Base-by-base conservation (phyloP, 2,113 vertebrate species). In the Elaphurus davidianus region DNA sequence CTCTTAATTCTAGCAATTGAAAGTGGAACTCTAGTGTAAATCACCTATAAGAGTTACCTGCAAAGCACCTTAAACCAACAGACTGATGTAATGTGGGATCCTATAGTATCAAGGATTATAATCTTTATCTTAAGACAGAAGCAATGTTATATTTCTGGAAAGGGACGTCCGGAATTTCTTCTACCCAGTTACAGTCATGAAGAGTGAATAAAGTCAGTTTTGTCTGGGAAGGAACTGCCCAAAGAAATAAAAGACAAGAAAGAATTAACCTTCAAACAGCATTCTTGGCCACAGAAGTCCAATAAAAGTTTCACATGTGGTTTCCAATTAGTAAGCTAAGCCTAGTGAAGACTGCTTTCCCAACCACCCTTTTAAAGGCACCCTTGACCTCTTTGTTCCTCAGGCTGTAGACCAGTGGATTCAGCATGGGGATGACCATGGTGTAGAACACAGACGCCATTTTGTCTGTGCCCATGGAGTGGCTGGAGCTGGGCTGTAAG, bases 351-450 rank as follows among this genome's bases (percentile, higher is more conserved):
- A 82, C n/a, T 43, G 16, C 21, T 94, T 96, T 97, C 54, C 81
- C 93, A 81, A 57, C 2, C 40, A 92, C 28, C 4, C 96, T 97
- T 30, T 8, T 74, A 25, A 98, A 94, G 30, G 94, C 94, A 36
- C 27, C 16, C 16, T 94, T 97, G 79, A 97, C 85, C 7, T 98
- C 94, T 7, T 91, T 96, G 90, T 97, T 98, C 23, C 96, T 96
- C 21, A 98, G 81, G 28, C 97, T 96, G 12, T 98, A 98, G 40
- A 97, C 94, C 21, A 98, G 0, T 6, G 97, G 94, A 45, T 98
- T 98, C 45, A 98, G 62, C 96, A 94, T 92, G 74, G 98, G 97
- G 57, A 98, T 98, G 59, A 97, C 9, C 78, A 83, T 91, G 2
- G 89, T 86, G 0, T 98, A 96, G 67, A 97, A 97, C 8, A 98